These are phyloP conservation scores for Polypterus senegalus DNA, from an alignment of 2,113 vertebrate genomes.

Conservation along the genomic window DNA sequence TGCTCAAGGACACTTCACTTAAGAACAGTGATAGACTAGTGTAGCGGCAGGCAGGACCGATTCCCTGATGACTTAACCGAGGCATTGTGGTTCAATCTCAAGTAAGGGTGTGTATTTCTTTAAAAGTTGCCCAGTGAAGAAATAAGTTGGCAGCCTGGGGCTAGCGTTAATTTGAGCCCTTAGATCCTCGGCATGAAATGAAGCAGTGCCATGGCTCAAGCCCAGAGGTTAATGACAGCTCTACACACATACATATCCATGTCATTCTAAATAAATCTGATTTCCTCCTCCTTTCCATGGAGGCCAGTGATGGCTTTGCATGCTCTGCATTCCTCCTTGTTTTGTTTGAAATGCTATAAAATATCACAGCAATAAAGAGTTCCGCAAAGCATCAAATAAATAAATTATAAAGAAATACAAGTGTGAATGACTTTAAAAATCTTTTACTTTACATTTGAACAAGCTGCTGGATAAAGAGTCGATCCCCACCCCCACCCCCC, in stretches of 20 bases:
- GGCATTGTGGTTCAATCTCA: too few species aligned
- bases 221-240: constrained; percentile 53
- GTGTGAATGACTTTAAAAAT: constrained; percentile 53
- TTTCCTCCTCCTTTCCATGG: constrained; percentile 18
- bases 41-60: too few species aligned
- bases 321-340: constrained; percentile 22
- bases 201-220: constrained; percentile 49
- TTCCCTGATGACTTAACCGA: too few species aligned
- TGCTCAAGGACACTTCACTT: too few species aligned
- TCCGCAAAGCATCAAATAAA: constrained; percentile 45
- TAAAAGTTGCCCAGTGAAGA: constrained; percentile 57
- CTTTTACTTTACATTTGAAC: constrained; percentile 87
- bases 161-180: constrained; percentile 56
- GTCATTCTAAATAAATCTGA: constrained; percentile 47
- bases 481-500: constrained; percentile 59
- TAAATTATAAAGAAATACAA: constrained; percentile 54
- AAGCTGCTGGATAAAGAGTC: constrained; percentile 90
- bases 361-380: too few species aligned
- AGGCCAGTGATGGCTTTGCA: constrained; percentile 15
- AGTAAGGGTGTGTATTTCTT: constrained; percentile 48
- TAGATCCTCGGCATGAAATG: constrained; percentile 66
- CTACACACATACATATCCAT: constrained; percentile 26
- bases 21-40: too few species aligned
- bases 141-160: constrained; percentile 48
- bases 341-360: too few species aligned